Percentiles rank a stretch among this genome's conserved stretches.
Conservation (phyloP, 2,888 invertebrate genomes). For the Muschampia staudingeri region DNA sequence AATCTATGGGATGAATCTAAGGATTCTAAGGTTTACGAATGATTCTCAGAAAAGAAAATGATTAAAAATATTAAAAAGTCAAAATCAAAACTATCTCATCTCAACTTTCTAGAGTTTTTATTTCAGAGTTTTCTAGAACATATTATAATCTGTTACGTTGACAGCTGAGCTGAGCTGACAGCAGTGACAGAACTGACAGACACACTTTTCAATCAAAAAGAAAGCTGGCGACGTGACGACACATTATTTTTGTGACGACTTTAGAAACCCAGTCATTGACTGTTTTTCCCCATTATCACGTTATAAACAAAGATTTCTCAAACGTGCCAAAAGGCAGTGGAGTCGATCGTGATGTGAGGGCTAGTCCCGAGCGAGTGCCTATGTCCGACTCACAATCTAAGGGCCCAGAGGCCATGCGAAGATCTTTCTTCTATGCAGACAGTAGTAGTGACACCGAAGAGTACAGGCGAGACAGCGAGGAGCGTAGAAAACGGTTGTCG, state of each 20-base stretch:
- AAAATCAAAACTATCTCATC: no score
- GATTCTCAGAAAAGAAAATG: no score
- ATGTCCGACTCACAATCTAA: constrained; percentile 85
- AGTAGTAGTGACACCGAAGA: constrained; percentile 97
- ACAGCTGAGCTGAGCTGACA: no score
- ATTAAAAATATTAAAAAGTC: no score
- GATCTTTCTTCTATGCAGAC: constrained; percentile 90
- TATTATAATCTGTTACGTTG: no score
- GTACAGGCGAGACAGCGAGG: constrained; percentile 93
- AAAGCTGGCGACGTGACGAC: background rate
- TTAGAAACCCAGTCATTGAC: background rate
- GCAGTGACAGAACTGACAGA: no score
- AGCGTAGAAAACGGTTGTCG: constrained; percentile 92
- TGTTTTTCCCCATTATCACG: background rate
- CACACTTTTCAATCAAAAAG: background rate
- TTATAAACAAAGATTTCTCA: background rate
- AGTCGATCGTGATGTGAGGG: constrained; percentile 85
- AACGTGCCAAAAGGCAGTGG: constrained; percentile 59
- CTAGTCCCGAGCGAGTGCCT: constrained; percentile 81
- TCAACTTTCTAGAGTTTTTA: no score
- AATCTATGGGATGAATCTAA: no score
- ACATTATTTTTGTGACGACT: constrained; percentile 15
- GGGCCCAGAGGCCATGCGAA: constrained; percentile 83
- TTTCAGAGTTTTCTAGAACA: no score
- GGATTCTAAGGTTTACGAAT: no score